phyloP scores from a whole-genome alignment of 2,797 vertebrate species.

The Gallinago nigripennis region DNA sequence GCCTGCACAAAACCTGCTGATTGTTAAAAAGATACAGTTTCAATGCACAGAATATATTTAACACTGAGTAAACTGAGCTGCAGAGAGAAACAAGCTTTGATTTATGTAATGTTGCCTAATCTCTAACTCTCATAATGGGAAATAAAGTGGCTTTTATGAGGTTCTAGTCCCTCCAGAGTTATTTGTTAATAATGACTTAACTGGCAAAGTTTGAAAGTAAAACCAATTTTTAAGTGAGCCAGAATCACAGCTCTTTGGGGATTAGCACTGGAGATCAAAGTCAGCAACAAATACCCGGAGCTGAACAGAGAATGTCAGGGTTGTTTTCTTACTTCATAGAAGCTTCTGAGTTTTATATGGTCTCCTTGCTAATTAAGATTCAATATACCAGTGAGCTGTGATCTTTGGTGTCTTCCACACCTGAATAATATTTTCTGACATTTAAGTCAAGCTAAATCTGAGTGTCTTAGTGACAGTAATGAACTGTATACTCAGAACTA shows the following conservation, averaged over 20 bases:
- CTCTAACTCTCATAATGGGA: neutral
- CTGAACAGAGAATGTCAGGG: conserved; percentile 7
- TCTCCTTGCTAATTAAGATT: conserved; percentile 73
- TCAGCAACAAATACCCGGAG: conserved; percentile 45
- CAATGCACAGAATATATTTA: neutral
- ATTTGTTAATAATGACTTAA: conserved; percentile 34
- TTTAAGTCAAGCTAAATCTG: conserved; percentile 65
- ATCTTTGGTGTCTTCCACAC: conserved; percentile 68
- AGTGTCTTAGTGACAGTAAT: conserved; percentile 43
- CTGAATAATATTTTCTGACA: conserved; percentile 75
- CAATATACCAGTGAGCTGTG: conserved; percentile 56
- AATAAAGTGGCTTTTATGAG: conserved; percentile 29
- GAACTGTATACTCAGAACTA: conserved; percentile 51
- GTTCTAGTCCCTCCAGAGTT: conserved; percentile 18
- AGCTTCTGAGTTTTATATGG: conserved; percentile 30
- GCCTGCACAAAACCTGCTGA: neutral
- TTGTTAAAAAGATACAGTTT: neutral
- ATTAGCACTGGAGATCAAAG: conserved; percentile 44
- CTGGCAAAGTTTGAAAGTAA: conserved; percentile 59
- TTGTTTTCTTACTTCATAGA: conserved; percentile 17
- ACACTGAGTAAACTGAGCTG: neutral
- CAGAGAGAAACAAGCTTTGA: neutral
- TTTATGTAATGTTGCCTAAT: neutral
- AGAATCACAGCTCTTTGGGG: neutral
- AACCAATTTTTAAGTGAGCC: neutral